Base-by-base conservation (phyloP, 1,140 invertebrate genomes). In the Halyomorpha halys region DNA sequence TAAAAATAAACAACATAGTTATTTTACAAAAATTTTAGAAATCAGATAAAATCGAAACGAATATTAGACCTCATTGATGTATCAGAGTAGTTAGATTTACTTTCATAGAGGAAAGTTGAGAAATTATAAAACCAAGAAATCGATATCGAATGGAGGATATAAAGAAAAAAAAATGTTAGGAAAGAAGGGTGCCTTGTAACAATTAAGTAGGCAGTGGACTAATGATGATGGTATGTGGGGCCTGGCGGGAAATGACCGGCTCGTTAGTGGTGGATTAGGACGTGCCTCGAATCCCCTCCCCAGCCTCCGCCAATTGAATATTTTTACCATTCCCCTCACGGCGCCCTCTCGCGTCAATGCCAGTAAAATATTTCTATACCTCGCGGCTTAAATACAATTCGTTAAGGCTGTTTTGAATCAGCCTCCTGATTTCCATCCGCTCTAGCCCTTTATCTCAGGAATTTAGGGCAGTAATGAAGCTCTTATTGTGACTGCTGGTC, bases 251-350 rank as follows among this genome's bases (percentile, higher is more conserved):
- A 39, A 39, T 39, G 34, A 39, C 53, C 47, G n/a, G 18, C 53
- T 56, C 53, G 53, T 56, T 56, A 56, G 53, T 25, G 53, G 53
- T 56, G 53, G 53, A 56, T 56, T 56, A 56, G 53, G 53, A 56
- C 53, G 53, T 56, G 53, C 19, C 19, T 21, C 18, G 53, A 56
- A 56, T 56, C 18, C 23, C 53, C 53, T 3, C 18, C 18, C 53
- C 53, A 21, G 6, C 53, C 53, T 16, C 23, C 53, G 18, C 53
- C 53, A 56, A 56, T 56, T 56, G 53, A 56, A 56, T 56, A 56
- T 56, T 56, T 56, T 56, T 56, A 56, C 53, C 53, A 56, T 56
- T 56, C 53, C 53, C 53, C 53, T 56, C 53, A 56, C 53, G 53
- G 23, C 53, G 23, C 23, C 21, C 19, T 21, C 5, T 49, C 47